A percentile compares a stretch with the other conserved stretches of the same genome.
These are phyloP conservation scores for Agrochola circellaris DNA, from an alignment of 2,888 invertebrate species.

Conservation along the genomic window DNA sequence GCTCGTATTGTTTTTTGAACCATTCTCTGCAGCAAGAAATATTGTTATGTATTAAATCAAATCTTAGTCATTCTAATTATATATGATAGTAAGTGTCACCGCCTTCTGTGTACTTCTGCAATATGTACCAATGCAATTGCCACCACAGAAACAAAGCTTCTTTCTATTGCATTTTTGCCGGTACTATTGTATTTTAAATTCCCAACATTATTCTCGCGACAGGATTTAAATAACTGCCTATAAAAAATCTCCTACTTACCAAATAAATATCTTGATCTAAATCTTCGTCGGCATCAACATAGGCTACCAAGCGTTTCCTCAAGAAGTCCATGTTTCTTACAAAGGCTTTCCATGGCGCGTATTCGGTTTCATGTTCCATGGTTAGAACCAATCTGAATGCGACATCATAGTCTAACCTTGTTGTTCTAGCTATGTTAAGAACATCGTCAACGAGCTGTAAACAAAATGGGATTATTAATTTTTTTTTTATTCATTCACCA, in stretches of 20 bases:
- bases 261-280: conserved; percentile 82
- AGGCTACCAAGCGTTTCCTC: conserved; percentile 77
- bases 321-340: conserved; percentile 86
- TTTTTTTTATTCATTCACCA: no score
- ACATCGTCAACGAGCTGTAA: conserved; percentile 94
- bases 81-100: neutral
- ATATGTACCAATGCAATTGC: neutral
- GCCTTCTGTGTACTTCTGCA: no score
- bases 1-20: conserved; percentile 77
- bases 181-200: no score
- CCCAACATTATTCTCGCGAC: no score
- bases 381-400: conserved; percentile 93
- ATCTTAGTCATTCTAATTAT: neutral
- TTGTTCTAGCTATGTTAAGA: conserved; percentile 92
- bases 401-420: conserved; percentile 85
- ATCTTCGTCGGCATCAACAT: conserved; percentile 74
- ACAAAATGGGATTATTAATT: conserved; percentile 67
- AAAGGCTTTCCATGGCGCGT: conserved; percentile 93
- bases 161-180: no score
- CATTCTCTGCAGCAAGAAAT: conserved; percentile 77
- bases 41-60: neutral
- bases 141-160: neutral
- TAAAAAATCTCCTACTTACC: conserved; percentile 67
- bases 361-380: conserved; percentile 93
- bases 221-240: no score